Conservation (phyloP, 2,797 vertebrate genomes). For the Macropodus opercularis region DNA sequence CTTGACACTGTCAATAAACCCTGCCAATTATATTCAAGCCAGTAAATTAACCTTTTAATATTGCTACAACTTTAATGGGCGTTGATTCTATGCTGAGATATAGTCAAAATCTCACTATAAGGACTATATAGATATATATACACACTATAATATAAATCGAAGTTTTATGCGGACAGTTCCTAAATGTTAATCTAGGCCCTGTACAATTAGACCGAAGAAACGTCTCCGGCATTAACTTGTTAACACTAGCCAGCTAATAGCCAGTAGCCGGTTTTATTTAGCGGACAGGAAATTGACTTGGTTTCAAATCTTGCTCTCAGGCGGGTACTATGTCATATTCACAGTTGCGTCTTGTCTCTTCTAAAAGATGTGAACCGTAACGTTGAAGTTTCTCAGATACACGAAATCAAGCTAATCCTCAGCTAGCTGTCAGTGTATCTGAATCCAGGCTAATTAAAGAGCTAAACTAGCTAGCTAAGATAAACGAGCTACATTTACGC, state of each 20-base stretch:
- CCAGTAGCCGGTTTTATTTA: not conserved
- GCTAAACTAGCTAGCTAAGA: constrained; percentile 12
- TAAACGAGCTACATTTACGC: not conserved
- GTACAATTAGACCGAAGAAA: not conserved
- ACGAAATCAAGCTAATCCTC: constrained; percentile 1
- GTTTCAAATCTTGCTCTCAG: not conserved
- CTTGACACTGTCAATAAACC: too few relatives aligned
- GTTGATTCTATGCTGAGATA: not conserved
- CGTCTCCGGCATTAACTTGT: constrained; percentile 3
- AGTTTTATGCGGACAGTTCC: too few relatives aligned
- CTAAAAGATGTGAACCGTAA: not conserved
- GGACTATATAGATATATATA: not conserved
- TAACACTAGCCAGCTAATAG: constrained; percentile 29
- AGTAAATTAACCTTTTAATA: not conserved
- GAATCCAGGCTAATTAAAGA: constrained; percentile 31
- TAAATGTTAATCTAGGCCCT: too few relatives aligned
- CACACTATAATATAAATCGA: not conserved
- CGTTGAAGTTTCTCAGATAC: not conserved
- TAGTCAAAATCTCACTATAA: not conserved
- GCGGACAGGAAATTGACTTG: not conserved
- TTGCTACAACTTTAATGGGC: not conserved
- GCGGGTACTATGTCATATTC: not conserved
- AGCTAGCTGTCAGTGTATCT: constrained; percentile 5
- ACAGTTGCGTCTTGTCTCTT: not conserved
- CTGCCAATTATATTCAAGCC: too few relatives aligned